A percentile compares a stretch with the other conserved stretches of the same genome.
Evolutionary conservation across 2,797 vertebrate species (phyloP).

Genomic region (Cynodonichthys magdalenae): DNA sequence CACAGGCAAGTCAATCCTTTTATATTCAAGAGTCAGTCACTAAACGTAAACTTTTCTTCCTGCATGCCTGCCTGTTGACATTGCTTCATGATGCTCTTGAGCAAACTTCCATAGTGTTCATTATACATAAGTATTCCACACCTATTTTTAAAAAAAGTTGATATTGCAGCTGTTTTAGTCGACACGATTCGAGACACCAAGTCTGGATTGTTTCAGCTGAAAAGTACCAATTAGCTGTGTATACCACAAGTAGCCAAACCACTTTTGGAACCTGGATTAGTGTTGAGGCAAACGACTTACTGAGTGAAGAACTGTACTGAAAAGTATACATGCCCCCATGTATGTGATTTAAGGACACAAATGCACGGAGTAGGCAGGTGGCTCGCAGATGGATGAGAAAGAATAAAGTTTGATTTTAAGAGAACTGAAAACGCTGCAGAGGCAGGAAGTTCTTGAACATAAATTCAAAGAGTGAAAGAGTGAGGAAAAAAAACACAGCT

Average conservation of each 20-base stretch:
- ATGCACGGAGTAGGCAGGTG: neutral
- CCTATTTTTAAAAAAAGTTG: slow-evolving; percentile 9
- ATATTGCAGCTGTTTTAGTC: slow-evolving; percentile 8
- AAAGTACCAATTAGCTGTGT: neutral
- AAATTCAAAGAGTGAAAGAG: neutral
- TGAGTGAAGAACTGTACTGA: neutral
- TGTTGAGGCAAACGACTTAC: neutral
- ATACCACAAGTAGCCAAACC: neutral
- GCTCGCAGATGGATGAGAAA: neutral
- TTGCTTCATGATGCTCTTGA: neutral
- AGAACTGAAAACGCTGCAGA: neutral
- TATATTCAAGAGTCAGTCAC: neutral
- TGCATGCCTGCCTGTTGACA: neutral
- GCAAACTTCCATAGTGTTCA: slow-evolving; percentile 3
- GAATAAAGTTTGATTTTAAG: neutral
- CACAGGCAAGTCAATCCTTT: slow-evolving; percentile 4
- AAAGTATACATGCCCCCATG: neutral
- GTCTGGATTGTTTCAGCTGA: slow-evolving; percentile 7
- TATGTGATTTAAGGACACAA: neutral
- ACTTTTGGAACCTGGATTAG: neutral
- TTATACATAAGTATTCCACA: neutral
- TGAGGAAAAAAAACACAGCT: neutral
- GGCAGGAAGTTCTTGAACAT: neutral
- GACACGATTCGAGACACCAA: neutral
- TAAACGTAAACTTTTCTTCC: neutral